Conservation (phyloP, 2,888 invertebrate species). For the Psylliodes chrysocephalus region DNA sequence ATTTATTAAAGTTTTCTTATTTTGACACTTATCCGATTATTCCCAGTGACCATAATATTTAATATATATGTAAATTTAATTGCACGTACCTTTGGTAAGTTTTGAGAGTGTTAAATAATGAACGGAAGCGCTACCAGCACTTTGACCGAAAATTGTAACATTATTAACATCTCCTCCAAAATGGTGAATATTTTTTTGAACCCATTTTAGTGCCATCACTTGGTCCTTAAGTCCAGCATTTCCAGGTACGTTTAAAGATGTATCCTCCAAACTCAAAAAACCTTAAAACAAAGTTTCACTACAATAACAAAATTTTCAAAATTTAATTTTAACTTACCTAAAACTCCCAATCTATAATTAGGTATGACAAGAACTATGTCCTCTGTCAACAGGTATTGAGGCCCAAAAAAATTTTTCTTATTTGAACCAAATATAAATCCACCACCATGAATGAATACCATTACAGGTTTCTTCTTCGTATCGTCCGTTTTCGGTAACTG, state of each 20-base stretch:
- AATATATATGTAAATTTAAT: too few relatives aligned
- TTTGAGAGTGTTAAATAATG: conserved; percentile 66
- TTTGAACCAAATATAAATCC: conserved; percentile 59
- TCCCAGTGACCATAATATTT: too few relatives aligned
- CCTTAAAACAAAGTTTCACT: too few relatives aligned
- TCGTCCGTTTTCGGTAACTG: conserved; percentile 20
- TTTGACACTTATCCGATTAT: too few relatives aligned
- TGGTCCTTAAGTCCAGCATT: conserved; percentile 69
- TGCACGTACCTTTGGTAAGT: conserved; percentile 59
- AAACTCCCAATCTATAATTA: conserved; percentile 60
- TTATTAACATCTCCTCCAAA: conserved; percentile 67
- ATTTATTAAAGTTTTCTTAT: too few relatives aligned
- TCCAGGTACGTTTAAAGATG: conserved; percentile 65
- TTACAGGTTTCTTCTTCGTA: conserved; percentile 53
- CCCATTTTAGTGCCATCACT: conserved; percentile 66
- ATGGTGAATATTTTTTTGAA: conserved; percentile 64
- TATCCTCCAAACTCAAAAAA: conserved; percentile 65
- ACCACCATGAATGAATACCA: conserved; percentile 64
- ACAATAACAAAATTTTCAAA: neutral
- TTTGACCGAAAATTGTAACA: conserved; percentile 68
- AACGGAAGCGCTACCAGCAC: conserved; percentile 66
- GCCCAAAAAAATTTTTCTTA: conserved; percentile 54
- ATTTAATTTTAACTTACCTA: too few relatives aligned
- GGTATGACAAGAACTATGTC: conserved; percentile 59
- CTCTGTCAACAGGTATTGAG: conserved; percentile 59